Evolutionary conservation across 2,888 invertebrate species (phyloP).

Genomic region (Tridacna gigas): DNA sequence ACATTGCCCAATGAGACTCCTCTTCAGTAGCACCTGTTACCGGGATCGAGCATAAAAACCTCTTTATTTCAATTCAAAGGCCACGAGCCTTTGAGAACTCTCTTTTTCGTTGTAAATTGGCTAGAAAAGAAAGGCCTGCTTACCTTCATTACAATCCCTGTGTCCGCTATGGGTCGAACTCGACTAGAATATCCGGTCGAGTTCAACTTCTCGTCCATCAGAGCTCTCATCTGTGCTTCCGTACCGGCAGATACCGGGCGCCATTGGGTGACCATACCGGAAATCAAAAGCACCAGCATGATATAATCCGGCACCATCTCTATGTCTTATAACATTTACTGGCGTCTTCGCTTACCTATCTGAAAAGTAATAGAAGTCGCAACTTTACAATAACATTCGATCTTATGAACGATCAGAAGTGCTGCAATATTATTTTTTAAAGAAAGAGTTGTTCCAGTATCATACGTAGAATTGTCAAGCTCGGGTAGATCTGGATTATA

Average conservation of each 20-base stretch:
- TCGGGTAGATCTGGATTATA: no score
- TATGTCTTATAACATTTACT: neutral
- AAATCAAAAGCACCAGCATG: neutral
- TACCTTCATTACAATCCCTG: conserved; percentile 51
- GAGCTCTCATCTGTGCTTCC: conserved; percentile 46
- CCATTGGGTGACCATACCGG: neutral
- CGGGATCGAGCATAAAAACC: no score
- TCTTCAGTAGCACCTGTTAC: no score
- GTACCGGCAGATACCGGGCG: conserved; percentile 17
- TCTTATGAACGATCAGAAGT: neutral
- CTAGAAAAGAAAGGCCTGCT: conserved; percentile 1
- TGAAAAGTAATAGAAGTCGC: neutral
- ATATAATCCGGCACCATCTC: neutral
- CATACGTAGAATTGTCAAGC: no score
- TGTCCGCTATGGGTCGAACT: conserved; percentile 59
- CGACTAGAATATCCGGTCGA: conserved; percentile 46
- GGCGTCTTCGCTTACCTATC: neutral
- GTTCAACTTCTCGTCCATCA: conserved; percentile 49
- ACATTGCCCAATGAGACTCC: no score
- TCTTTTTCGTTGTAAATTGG: no score
- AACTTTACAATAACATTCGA: neutral
- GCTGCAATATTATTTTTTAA: no score
- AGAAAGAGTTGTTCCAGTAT: no score
- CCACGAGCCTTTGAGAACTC: no score
- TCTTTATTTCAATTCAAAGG: no score